Evolutionary conservation across 1,140 invertebrate genomes (phyloP), one percentile per base, ranked within the genome.

Genomic region (Hormaphis cornu): DNA sequence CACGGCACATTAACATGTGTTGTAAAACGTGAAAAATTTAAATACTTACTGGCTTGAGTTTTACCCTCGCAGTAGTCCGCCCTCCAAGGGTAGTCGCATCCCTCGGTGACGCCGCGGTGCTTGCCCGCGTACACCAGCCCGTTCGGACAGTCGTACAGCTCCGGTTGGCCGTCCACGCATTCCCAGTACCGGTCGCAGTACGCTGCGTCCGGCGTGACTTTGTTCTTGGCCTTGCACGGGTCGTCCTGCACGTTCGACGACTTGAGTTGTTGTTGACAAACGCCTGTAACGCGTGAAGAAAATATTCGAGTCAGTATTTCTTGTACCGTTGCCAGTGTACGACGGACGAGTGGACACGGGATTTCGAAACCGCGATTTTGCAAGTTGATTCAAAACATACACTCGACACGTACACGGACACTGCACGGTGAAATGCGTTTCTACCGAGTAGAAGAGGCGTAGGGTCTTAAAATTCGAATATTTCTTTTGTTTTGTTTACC

Each of bases 131-230:
- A 95, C 3, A 93, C 91, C 30, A 93, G 78, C 8, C 91, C 91
- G 75, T 93, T 95, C 35, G 91, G 91, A 77, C 91, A 95, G 79
- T 93, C 89, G 76, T 90, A 91, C 35, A 91, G 79, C 71, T 91
- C 87, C 0, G 88, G 85, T 73, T 89, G 86, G 0, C 88, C 88
- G 70, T 80, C 82, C 9, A 88, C 83, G 75, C 90, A 93, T 76
- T 92, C 89, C 89, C 89, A 92, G 75, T 91, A 93, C 22, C 75
- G 71, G 78, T 93, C 90, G 75, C 91, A 93, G 75, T 92, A 90
- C 24, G 87, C 88, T 71, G 84, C 82, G 74, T 93, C 89, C 1
- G 82, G 83, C 0, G 89, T 85, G 0, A 92, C 84, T 33, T 88
- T 59, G 30, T 28, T 70, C 42, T 76, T 76, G 24, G 70, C 54